Evolutionary conservation across 2,888 invertebrate genomes (phyloP).

Genomic region (Drosophila niveifrons): DNA sequence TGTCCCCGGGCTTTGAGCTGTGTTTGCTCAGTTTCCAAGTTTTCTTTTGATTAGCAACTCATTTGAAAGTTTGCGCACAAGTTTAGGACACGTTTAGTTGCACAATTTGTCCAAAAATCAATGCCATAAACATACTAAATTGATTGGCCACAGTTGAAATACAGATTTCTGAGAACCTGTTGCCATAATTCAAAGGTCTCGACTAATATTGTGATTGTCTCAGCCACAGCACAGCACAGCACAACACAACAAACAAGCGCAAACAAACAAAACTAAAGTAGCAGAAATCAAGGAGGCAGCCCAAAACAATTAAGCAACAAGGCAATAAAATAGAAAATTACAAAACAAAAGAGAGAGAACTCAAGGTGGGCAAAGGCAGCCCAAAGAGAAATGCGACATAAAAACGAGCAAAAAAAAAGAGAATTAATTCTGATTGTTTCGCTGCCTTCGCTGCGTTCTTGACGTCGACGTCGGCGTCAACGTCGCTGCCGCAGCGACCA

Average conservation of each 20-base stretch:
- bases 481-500: conserved; percentile 59
- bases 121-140: conserved; percentile 6
- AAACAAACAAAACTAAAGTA: no score
- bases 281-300: no score
- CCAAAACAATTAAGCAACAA: conserved; percentile 64
- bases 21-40: conserved; percentile 31
- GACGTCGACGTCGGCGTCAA: conserved; percentile 18
- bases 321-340: conserved; percentile 51
- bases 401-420: conserved; percentile 27
- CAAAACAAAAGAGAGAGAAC: conserved; percentile 21
- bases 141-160: conserved; percentile 1
- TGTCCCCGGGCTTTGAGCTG: conserved; percentile 21
- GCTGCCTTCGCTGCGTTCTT: conserved; percentile 26
- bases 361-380: conserved; percentile 1
- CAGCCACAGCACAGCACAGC: no score
- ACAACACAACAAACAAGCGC: no score
- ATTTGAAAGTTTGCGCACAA: conserved; percentile 62
- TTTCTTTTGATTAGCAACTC: conserved; percentile 68
- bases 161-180: conserved; percentile 46
- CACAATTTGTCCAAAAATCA: background rate
- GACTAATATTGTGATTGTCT: conserved; percentile 7
- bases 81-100: conserved; percentile 15
- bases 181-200: conserved; percentile 64
- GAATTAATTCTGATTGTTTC: conserved; percentile 32
- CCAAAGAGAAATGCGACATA: conserved; percentile 12